Percentiles rank a stretch among this genome's conserved stretches.
These are phyloP conservation scores for Pimpla rufipes DNA, from an alignment of 2,888 invertebrate genomes.

Conservation along the genomic window DNA sequence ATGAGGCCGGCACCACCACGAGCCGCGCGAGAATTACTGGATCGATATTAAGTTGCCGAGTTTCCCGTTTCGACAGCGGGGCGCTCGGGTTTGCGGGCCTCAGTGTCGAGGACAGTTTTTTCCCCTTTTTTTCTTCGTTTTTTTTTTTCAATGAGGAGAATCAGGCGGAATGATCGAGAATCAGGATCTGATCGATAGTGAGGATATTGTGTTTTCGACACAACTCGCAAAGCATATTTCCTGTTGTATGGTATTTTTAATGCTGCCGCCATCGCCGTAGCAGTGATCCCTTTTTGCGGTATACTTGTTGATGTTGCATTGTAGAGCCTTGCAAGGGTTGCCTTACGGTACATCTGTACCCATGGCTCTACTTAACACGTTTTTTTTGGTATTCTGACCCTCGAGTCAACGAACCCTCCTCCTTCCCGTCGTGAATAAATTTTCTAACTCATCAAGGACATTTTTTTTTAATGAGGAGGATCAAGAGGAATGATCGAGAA, in stretches of 20 bases:
- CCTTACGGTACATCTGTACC: slow-evolving; percentile 63
- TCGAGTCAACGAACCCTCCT: background rate
- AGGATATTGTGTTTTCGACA: background rate
- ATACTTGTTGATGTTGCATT: slow-evolving; percentile 45
- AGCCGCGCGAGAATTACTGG: slow-evolving; percentile 81
- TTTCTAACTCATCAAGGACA: slow-evolving; percentile 71
- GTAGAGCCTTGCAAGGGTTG: slow-evolving; percentile 40
- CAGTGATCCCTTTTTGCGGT: slow-evolving; percentile 34
- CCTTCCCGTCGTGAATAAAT: slow-evolving; percentile 59
- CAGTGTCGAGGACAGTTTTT: background rate
- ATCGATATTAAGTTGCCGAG: slow-evolving; percentile 84
- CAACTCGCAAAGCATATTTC: too few relatives aligned
- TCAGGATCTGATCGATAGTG: background rate
- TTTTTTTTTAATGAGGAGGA: too few relatives aligned
- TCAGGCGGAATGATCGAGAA: background rate
- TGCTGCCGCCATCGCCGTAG: too few relatives aligned
- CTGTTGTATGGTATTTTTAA: too few relatives aligned
- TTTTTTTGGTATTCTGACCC: slow-evolving; percentile 54
- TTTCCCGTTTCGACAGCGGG: slow-evolving; percentile 81
- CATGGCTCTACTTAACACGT: slow-evolving; percentile 63
- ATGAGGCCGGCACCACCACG: slow-evolving; percentile 56
- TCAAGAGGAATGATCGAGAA: too few relatives aligned
- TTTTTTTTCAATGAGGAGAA: slow-evolving; percentile 4
- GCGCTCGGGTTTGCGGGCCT: slow-evolving; percentile 77
- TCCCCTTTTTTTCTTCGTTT: too few relatives aligned